Conservation (phyloP, 2,113 vertebrate species). For the Prunella fulvescens region DNA sequence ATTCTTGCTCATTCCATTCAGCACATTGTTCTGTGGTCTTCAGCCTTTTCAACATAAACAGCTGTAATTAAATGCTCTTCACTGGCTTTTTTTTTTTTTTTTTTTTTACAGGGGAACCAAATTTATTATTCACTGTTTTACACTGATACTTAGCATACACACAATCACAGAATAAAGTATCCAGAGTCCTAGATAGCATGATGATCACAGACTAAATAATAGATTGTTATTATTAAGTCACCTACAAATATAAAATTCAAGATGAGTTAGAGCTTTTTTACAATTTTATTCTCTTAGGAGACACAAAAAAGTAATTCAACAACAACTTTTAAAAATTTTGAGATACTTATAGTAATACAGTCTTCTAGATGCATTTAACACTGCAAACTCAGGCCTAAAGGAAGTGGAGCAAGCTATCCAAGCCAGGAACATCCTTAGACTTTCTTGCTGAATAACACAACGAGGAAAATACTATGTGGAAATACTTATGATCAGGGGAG, state of each 20-base stretch:
- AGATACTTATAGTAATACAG: not conserved
- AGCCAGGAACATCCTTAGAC: not conserved
- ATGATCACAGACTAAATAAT: not conserved
- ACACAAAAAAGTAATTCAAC: not conserved
- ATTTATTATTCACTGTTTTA: not conserved
- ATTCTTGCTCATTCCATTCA: not conserved
- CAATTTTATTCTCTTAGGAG: not conserved
- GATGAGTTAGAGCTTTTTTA: not conserved
- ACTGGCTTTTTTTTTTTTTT: not conserved
- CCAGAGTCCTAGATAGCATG: not conserved
- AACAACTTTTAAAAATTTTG: not conserved
- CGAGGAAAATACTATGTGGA: not conserved
- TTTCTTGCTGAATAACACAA: not conserved
- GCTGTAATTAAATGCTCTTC: constrained; percentile 24
- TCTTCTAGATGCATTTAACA: not conserved
- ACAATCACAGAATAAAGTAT: not conserved
- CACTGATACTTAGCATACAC: not conserved
- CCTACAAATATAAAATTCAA: not conserved
- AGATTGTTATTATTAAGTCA: not conserved
- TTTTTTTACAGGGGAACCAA: not conserved
- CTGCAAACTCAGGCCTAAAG: not conserved
- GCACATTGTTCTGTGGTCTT: not conserved
- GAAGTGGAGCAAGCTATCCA: not conserved
- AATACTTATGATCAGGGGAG: not conserved
- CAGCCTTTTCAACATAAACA: constrained; percentile 8